phyloP scores from a whole-genome alignment of 2,888 invertebrate species.

The Xestia c-nigrum region DNA sequence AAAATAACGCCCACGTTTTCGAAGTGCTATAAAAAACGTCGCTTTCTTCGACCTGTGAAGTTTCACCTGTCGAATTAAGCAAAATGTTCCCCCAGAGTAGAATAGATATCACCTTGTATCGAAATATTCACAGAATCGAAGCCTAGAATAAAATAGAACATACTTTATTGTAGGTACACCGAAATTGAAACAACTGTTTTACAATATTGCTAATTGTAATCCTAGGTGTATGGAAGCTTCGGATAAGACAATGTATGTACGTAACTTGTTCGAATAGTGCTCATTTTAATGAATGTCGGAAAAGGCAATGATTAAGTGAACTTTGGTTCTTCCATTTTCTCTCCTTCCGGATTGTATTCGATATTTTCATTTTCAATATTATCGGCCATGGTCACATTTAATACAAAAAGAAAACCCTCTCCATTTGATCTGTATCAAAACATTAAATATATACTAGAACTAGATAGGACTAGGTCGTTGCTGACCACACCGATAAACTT shows the following conservation, averaged over 20 bases:
- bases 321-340: slow-evolving; percentile 36
- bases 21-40: not conserved
- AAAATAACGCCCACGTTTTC: slow-evolving; percentile 8
- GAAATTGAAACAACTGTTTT: not conserved
- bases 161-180: not conserved
- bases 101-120: slow-evolving; percentile 41
- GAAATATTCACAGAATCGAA: slow-evolving; percentile 49
- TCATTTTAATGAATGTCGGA: slow-evolving; percentile 37
- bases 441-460: slow-evolving; percentile 3
- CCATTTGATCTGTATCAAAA: slow-evolving; percentile 5
- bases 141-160: not conserved
- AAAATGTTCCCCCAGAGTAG: slow-evolving; percentile 32
- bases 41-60: slow-evolving; percentile 15
- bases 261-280: slow-evolving; percentile 39
- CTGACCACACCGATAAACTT: slow-evolving; percentile 48
- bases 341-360: slow-evolving; percentile 46
- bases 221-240: slow-evolving; percentile 3
- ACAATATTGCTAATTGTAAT: not conserved
- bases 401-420: slow-evolving; percentile 19
- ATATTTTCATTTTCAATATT: slow-evolving; percentile 52
- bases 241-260: slow-evolving; percentile 48
- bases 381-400: slow-evolving; percentile 31
- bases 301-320: slow-evolving; percentile 43
- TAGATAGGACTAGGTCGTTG: slow-evolving; percentile 10
- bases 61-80: slow-evolving; percentile 55